Base-by-base conservation (phyloP, 2,797 vertebrate genomes). In the Betta splendens region DNA sequence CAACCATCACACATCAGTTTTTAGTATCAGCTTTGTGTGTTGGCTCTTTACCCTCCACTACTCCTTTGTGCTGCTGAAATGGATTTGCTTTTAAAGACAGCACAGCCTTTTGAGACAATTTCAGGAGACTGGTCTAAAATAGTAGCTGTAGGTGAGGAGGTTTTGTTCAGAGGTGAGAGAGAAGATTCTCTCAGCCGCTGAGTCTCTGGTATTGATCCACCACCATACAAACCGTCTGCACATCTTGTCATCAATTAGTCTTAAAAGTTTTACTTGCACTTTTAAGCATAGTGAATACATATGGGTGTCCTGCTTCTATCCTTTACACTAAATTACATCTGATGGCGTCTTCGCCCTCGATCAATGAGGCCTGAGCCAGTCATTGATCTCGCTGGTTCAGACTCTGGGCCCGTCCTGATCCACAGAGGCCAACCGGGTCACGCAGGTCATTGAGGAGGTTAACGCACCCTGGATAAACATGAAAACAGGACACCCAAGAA, bases 401-500 rank as follows among this genome's bases (percentile, higher is more conserved):
- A 65, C 68, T 65, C 46, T 43, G 76, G 60, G 72, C 64, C 28
- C 3, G 12, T 16, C 11, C 68, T 69, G 87, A 85, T 64, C 83
- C 63, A 16, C 65, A 68, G 64, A 59, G 73, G 36, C 53, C 8
- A 39, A 50, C 49, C 13, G 40, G 76, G 79, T 68, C 69, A 77
- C 63, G 29, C 52, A 33, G 83, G 85, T 87, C 80, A 77, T 82
- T 87, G 84, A 75, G 68, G 80, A 85, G 81, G 82, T 86, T 83
- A 81, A 84, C 65, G 60, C 38, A 56, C 11, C 38, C 0, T 8
- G 9, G 20, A 60, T 64, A 80, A 87, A 85, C 84, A 85, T 45
- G 54, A 75, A 31, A 64, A 81, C 26, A 1, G 59, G 15, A 28
- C 4, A n/a, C 26, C 49, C 21, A 1, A 10, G 28, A 31, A 58